Evolutionary conservation across 2,113 vertebrate genomes (phyloP).

Genomic region (Trachemys scripta): DNA sequence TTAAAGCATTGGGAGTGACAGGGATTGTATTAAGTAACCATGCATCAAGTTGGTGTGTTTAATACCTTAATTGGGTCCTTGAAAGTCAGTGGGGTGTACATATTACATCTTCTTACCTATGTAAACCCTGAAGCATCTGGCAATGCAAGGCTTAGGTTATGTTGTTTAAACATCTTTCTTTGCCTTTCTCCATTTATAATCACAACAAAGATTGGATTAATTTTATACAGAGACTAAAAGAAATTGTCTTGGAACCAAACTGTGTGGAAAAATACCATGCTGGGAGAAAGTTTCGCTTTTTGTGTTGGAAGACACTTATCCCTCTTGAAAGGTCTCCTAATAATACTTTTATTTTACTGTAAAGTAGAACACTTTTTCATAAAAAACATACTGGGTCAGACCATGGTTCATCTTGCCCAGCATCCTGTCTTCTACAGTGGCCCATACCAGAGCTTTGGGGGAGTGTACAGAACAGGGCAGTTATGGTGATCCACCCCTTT

Average conservation of each 20-base stretch:
- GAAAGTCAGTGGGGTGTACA: background rate
- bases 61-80: background rate
- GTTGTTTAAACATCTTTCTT: background rate
- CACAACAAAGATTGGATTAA: background rate
- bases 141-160: background rate
- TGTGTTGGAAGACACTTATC: background rate
- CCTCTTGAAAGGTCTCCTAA: too few species aligned
- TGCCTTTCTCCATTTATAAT: background rate
- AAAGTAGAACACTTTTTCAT: too few species aligned
- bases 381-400: too few species aligned
- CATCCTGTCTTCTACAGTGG: too few species aligned
- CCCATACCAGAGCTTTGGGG: too few species aligned
- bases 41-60: background rate
- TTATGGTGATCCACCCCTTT: too few species aligned
- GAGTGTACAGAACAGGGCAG: too few species aligned
- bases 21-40: background rate
- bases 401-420: too few species aligned
- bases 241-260: background rate
- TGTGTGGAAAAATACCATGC: background rate
- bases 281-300: background rate
- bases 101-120: background rate
- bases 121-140: background rate
- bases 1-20: fast-evolving
- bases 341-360: too few species aligned
- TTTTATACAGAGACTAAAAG: fast-evolving